These are phyloP conservation scores for Leptinotarsa texana DNA, from an alignment of 1,140 invertebrate genomes.

Conservation along the genomic window DNA sequence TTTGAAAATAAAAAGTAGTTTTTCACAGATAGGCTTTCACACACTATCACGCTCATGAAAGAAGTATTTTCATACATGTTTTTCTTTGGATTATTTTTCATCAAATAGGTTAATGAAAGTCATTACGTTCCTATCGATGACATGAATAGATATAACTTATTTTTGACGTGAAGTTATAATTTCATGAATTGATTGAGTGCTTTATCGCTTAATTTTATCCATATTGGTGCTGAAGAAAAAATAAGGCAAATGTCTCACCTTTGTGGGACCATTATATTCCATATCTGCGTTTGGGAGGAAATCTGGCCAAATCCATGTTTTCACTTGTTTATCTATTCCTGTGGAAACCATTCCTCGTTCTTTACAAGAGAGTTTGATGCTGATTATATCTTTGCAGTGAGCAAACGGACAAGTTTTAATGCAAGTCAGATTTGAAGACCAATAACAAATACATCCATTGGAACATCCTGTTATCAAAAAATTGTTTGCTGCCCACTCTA, in stretches of 20 bases:
- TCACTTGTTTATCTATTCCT: conserved; percentile 23
- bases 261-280: background rate
- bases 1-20: no score
- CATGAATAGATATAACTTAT: no score
- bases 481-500: conserved; percentile 23
- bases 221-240: no score
- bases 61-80: no score
- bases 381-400: conserved; percentile 18
- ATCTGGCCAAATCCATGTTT: conserved; percentile 22
- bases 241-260: background rate
- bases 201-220: no score
- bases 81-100: no score
- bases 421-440: background rate
- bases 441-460: conserved; percentile 15
- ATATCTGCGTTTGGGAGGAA: conserved; percentile 15
- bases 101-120: no score
- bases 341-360: conserved; percentile 21
- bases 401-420: background rate
- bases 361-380: conserved; percentile 22
- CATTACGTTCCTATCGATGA: no score
- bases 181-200: no score
- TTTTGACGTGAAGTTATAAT: no score
- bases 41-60: no score
- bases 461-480: conserved; percentile 29
- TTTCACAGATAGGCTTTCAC: no score